Evolutionary conservation across 2,797 vertebrate genomes (phyloP).

Genomic region (Luscinia megarhynchos): DNA sequence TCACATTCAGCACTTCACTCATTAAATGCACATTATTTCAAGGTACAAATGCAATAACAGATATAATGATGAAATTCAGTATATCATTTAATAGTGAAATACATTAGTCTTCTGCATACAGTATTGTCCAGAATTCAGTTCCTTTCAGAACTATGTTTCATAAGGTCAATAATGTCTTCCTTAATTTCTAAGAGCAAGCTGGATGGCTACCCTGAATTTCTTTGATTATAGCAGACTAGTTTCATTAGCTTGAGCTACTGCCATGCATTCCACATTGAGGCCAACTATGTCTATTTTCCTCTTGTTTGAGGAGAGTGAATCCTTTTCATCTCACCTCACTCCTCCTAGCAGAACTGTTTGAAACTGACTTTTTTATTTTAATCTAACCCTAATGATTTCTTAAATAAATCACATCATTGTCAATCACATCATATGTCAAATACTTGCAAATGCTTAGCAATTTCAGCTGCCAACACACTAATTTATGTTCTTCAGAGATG

Average conservation of each 20-base stretch:
- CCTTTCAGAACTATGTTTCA: not conserved
- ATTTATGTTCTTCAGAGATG: constrained; percentile 37
- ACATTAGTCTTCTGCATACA: not conserved
- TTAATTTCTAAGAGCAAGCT: constrained; percentile 17
- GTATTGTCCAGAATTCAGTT: not conserved
- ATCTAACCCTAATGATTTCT: constrained; percentile 22
- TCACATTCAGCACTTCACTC: constrained; percentile 7
- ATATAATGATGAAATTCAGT: constrained; percentile 23
- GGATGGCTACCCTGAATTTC: not conserved
- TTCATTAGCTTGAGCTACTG: not conserved
- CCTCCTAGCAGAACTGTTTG: not conserved
- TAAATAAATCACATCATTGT: constrained; percentile 25
- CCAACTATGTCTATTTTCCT: not conserved
- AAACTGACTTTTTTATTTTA: constrained; percentile 11
- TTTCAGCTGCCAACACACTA: constrained; percentile 59
- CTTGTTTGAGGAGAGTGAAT: not conserved
- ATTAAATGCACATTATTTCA: constrained; percentile 40
- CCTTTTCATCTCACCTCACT: not conserved
- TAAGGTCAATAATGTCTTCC: constrained; percentile 4
- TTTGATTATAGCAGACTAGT: constrained; percentile 12
- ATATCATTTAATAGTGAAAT: constrained; percentile 3
- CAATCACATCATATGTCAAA: constrained; percentile 34
- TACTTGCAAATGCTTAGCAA: constrained; percentile 42
- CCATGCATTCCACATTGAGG: not conserved
- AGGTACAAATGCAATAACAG: not conserved